Evolutionary conservation across 2,797 vertebrate genomes (phyloP).

Genomic region (Gallinago nigripennis): DNA sequence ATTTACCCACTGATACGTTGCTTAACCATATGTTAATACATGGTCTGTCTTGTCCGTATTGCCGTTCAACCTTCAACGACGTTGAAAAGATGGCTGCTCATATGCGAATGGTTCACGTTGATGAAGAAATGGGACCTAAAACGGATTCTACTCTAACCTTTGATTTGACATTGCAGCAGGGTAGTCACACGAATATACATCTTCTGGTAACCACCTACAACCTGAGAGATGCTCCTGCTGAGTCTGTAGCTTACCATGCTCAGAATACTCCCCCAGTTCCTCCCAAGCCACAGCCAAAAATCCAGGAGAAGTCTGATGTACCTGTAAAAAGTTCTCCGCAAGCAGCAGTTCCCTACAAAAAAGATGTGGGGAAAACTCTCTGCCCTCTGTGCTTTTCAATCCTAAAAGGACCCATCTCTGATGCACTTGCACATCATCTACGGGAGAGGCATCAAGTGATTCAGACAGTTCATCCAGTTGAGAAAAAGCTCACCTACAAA

Average conservation of each 20-base stretch:
- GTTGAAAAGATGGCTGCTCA: conserved; percentile 99
- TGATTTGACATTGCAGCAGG: conserved; percentile 96
- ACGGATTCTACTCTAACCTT: conserved; percentile 96
- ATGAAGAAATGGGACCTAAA: conserved; percentile 91
- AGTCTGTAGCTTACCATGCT: conserved; percentile 94
- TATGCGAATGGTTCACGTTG: conserved; percentile 92
- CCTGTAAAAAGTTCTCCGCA: conserved; percentile 85
- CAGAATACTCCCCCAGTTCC: conserved; percentile 84
- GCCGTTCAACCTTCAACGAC: conserved; percentile 96
- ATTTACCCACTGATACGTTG: conserved; percentile 95
- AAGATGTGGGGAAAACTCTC: conserved; percentile 96
- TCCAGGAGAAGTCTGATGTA: conserved; percentile 81
- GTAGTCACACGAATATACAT: conserved; percentile 97
- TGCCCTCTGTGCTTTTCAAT: conserved; percentile 98
- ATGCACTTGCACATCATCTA: conserved; percentile 94
- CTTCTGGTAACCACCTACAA: conserved; percentile 98
- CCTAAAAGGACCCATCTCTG: conserved; percentile 96
- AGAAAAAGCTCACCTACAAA: conserved; percentile 98
- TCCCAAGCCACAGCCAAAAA: conserved; percentile 85
- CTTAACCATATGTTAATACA: conserved; percentile 99
- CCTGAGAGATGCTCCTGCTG: conserved; percentile 93
- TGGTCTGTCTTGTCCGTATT: conserved; percentile 94
- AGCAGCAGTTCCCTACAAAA: conserved; percentile 94
- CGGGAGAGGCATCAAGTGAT: conserved; percentile 96
- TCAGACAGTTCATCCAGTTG: conserved; percentile 95